Conservation (phyloP, 2,888 invertebrate genomes). For the Drosophila austrosaltans region DNA sequence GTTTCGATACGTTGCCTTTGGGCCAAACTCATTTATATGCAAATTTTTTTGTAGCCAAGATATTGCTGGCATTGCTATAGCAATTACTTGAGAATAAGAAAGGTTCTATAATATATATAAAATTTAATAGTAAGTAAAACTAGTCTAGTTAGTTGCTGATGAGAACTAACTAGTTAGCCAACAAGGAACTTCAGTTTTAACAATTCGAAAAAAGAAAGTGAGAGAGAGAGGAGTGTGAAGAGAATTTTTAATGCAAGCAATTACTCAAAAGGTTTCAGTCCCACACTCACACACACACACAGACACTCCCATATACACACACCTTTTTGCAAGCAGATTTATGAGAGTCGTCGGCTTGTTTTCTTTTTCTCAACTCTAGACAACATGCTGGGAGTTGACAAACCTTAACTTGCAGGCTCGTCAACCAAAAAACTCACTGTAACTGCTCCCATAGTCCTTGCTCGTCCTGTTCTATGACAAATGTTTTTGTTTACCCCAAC, state of each 20-base stretch:
- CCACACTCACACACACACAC: not conserved
- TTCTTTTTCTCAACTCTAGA: constrained; percentile 14
- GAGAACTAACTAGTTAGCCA: constrained; percentile 1
- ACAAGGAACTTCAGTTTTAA: not conserved
- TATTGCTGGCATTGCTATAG: constrained; percentile 19
- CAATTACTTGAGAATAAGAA: constrained; percentile 66
- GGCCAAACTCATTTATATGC: constrained; percentile 78
- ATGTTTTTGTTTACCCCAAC: constrained; percentile 79
- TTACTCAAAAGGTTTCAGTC: constrained; percentile 63
- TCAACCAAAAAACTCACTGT: constrained; percentile 7
- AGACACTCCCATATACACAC: constrained; percentile 11
- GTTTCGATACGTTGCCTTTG: constrained; percentile 77
- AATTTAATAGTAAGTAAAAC: constrained; percentile 60
- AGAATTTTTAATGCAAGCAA: constrained; percentile 77
- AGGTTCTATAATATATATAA: constrained; percentile 38
- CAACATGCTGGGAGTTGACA: constrained; percentile 40
- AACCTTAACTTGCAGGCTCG: constrained; percentile 64
- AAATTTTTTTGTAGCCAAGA: constrained; percentile 65
- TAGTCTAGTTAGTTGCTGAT: not conserved
- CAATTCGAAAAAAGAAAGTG: not conserved
- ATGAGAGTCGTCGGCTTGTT: constrained; percentile 29
- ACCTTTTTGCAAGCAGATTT: constrained; percentile 60
- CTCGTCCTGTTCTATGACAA: constrained; percentile 58
- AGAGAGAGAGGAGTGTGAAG: constrained; percentile 59
- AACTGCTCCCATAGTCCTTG: constrained; percentile 68